Base-by-base conservation (phyloP, 2,113 vertebrate genomes). In the Entomyzon cyanotis region DNA sequence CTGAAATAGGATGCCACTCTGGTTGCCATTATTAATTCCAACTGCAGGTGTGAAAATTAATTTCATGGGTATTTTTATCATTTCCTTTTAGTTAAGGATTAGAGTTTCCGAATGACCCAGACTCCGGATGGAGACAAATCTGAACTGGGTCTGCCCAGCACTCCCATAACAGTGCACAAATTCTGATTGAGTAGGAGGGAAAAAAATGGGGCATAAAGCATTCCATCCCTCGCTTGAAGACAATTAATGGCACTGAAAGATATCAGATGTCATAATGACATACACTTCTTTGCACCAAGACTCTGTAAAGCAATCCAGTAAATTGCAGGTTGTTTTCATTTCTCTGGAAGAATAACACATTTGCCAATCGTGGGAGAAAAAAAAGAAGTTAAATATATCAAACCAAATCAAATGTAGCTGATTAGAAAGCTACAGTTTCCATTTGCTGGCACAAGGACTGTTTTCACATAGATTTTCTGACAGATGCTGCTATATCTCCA, bases 1-100 rank as follows among this genome's bases (percentile, higher is more conserved):
- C 69, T 92, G 96, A 95, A 97, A 97, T 84, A 93, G 89, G 80
- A 96, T 95, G 95, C 93, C 85, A 96, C 87, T 91, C 87, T 56
- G 52, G 65, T 81, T 79, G 87, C 86, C 85, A 87, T 93, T 94
- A 95, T 95, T 97, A 95, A 82, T 96, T 96, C 91, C 91, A 94
- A 95, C 59, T 89, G 74, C 90, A 95, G 93, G 95, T 95, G 93
- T 89, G 94, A 95, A 97, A 93, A 64, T 65, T 86, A 84, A 96
- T 97, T 95, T 97, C 91, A 93, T 95, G 94, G 82, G 55, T 71
- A 62, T 95, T 95, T 89, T 93, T 96, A 81, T 95, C 25, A 93
- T 96, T 81, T 97, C 75, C 88, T 94, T 95, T 93, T 93, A 69
- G 78, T 80, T 93, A 68, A 95, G 70, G 87, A 96, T 95, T 92